Conservation (phyloP, 2,888 invertebrate species). For the Agrochola lota region DNA sequence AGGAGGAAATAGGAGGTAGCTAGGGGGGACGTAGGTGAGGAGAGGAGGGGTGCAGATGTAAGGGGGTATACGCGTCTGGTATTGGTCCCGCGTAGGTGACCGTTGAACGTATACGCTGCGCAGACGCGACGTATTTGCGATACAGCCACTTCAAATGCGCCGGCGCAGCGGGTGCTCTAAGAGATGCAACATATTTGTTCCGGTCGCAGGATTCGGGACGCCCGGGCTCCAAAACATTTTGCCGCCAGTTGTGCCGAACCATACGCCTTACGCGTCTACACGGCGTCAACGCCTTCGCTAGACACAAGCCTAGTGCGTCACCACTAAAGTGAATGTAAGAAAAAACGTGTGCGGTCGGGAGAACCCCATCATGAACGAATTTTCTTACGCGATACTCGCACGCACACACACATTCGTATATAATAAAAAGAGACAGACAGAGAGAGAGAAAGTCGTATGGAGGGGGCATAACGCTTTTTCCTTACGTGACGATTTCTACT, state of each 20-base stretch:
- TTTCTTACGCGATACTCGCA: not conserved
- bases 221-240: not conserved
- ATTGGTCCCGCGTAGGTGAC: not conserved
- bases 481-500: too few relatives aligned
- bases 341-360: too few relatives aligned
- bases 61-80: too few relatives aligned
- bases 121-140: not conserved
- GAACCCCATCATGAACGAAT: too few relatives aligned
- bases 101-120: conserved; percentile 2
- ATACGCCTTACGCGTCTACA: not conserved
- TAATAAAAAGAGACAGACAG: too few relatives aligned
- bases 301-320: not conserved
- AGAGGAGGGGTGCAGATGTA: not conserved
- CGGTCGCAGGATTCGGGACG: not conserved
- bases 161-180: not conserved
- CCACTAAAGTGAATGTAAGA: not conserved
- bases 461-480: too few relatives aligned
- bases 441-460: too few relatives aligned
- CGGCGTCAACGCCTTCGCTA: not conserved
- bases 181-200: not conserved
- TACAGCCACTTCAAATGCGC: not conserved
- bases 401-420: not conserved
- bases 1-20: conserved; percentile 83
- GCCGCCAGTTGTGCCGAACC: too few relatives aligned
- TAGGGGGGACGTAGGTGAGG: not conserved